Percentiles rank a stretch among this genome's conserved stretches.
These are phyloP conservation scores for Nomada fabriciana DNA, from an alignment of 2,888 invertebrate species.

Conservation along the genomic window DNA sequence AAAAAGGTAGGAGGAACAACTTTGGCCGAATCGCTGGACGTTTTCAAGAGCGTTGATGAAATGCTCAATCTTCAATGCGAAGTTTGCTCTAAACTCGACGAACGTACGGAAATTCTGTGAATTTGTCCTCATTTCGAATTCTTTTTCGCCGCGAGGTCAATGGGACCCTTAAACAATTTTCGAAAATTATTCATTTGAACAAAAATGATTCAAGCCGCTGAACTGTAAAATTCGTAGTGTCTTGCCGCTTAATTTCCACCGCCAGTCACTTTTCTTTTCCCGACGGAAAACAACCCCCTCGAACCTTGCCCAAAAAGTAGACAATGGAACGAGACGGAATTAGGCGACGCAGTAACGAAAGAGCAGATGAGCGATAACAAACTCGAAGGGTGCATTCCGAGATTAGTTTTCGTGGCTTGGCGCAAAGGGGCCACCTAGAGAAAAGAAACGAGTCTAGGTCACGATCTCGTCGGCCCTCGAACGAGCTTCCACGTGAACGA, in stretches of 20 bases:
- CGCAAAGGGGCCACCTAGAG: not conserved
- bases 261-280: not conserved
- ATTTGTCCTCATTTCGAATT: not conserved
- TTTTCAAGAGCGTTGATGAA: not conserved
- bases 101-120: not conserved
- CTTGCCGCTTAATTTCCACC: not conserved
- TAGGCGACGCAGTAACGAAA: conserved; percentile 27
- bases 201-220: too few relatives aligned
- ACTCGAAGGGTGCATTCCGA: conserved; percentile 45
- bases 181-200: not conserved
- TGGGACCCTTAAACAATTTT: too few relatives aligned
- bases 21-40: conserved; percentile 7
- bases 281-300: too few relatives aligned
- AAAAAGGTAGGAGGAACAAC: not conserved
- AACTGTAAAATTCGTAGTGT: too few relatives aligned
- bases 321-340: conserved; percentile 8
- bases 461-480: conserved; percentile 52
- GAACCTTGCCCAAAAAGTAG: not conserved
- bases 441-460: not conserved
- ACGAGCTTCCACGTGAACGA: conserved; percentile 48
- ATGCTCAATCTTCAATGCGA: not conserved
- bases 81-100: not conserved
- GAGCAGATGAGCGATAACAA: conserved; percentile 37
- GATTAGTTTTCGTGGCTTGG: conserved; percentile 51
- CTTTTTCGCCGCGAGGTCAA: not conserved